A percentile compares a stretch with the other conserved stretches of the same genome.
Evolutionary conservation across 2,888 invertebrate species (phyloP).

Genomic region (Drosophila eohydei): DNA sequence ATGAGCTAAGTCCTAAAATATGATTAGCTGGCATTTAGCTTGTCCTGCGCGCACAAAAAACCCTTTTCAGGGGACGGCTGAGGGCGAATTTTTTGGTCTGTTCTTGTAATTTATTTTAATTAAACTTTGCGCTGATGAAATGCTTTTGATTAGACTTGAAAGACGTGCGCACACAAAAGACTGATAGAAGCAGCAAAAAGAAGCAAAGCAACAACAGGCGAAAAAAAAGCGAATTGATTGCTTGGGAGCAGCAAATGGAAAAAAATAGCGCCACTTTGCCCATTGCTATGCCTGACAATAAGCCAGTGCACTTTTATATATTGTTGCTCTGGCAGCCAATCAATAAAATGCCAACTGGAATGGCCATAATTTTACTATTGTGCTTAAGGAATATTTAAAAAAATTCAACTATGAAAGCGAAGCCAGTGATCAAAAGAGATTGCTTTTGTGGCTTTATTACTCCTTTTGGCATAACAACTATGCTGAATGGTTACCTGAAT

Average conservation of each 20-base stretch:
- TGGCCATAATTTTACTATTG: constrained; percentile 17
- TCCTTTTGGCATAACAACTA: neutral
- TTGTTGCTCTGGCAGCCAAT: constrained; percentile 24
- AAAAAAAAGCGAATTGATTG: constrained; percentile 10
- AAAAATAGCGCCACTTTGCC: neutral
- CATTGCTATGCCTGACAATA: constrained; percentile 16
- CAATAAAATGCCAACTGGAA: constrained; percentile 32
- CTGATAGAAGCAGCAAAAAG: constrained; percentile 4
- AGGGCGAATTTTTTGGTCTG: constrained; percentile 49
- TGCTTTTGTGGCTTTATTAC: neutral
- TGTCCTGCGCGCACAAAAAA: constrained; percentile 47
- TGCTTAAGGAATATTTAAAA: neutral
- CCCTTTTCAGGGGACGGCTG: constrained; percentile 55
- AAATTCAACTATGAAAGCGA: neutral
- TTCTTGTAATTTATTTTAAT: constrained; percentile 77
- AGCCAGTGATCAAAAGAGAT: neutral
- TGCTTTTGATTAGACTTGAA: constrained; percentile 75
- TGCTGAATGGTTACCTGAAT: neutral
- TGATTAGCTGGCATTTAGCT: constrained; percentile 73
- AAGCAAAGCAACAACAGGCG: constrained; percentile 3
- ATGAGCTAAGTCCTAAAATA: constrained; percentile 61
- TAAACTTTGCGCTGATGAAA: constrained; percentile 78
- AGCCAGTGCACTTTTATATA: constrained; percentile 31
- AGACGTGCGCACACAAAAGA: constrained; percentile 50
- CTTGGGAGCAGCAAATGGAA: constrained; percentile 5